These are phyloP conservation scores for Drosophila paramelanica DNA, from an alignment of 2,888 invertebrate species.

Conservation along the genomic window DNA sequence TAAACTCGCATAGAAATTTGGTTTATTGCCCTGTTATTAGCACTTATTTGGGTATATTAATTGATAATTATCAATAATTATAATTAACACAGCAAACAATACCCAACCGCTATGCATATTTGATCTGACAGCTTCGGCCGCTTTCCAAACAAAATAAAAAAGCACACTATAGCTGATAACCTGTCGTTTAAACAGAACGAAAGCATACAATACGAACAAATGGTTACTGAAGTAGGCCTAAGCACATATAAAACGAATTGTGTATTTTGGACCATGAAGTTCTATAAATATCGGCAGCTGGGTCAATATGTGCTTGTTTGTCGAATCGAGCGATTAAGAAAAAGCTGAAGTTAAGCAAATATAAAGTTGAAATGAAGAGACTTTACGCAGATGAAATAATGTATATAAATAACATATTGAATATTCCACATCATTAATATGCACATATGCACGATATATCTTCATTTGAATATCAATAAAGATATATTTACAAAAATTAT, in stretches of 20 bases:
- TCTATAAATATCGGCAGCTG: conserved; percentile 6
- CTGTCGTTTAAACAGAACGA: neutral
- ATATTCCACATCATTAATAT: neutral
- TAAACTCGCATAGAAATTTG: neutral
- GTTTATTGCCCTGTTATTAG: conserved; percentile 17
- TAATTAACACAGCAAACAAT: conserved; percentile 41
- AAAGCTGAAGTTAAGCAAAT: neutral
- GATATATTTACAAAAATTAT: neutral
- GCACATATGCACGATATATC: neutral
- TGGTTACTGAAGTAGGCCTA: neutral
- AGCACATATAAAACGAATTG: conserved; percentile 1
- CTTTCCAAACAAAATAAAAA: neutral
- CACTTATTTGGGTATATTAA: conserved; percentile 47
- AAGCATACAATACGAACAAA: neutral
- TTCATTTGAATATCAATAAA: neutral
- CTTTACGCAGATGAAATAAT: neutral
- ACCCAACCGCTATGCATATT: conserved; percentile 33
- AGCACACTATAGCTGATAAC: neutral
- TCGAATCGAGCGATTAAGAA: neutral
- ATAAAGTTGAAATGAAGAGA: neutral
- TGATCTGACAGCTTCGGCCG: conserved; percentile 9
- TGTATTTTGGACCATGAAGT: neutral
- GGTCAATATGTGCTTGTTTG: conserved; percentile 4
- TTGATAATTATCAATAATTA: conserved; percentile 33
- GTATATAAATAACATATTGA: neutral